These are phyloP conservation scores for Benthosema pterotum DNA, from an alignment of 2,797 vertebrate genomes.

Conservation along the genomic window DNA sequence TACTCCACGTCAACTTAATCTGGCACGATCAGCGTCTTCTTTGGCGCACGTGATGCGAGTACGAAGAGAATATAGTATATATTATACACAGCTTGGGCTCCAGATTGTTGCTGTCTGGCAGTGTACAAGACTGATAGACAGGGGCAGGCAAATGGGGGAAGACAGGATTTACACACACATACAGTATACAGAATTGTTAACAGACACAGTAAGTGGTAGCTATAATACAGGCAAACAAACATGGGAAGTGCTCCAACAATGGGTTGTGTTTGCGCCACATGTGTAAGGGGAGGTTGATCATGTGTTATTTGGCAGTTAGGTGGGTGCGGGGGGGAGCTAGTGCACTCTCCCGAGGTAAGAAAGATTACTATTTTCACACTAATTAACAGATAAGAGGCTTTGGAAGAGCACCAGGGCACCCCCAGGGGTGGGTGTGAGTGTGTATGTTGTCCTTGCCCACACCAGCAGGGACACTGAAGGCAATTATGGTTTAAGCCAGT, in stretches of 20 bases:
- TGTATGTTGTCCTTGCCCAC: constrained; percentile 28
- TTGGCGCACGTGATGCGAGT: constrained; percentile 54
- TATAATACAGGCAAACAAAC: neutral
- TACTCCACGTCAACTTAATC: constrained; percentile 59
- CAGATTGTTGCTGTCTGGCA: constrained; percentile 36
- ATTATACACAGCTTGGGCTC: constrained; percentile 35
- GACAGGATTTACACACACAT: neutral
- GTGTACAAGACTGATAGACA: neutral
- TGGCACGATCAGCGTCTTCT: constrained; percentile 52
- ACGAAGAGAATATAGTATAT: constrained; percentile 6
- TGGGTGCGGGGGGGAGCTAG: constrained; percentile 17
- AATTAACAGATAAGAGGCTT: constrained; percentile 79
- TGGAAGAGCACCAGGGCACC: constrained; percentile 45
- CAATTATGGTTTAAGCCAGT: constrained; percentile 71
- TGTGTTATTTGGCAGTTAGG: constrained; percentile 17
- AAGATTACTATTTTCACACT: constrained; percentile 69
- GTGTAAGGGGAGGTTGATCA: neutral
- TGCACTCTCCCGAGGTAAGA: constrained; percentile 47
- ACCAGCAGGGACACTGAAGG: constrained; percentile 47
- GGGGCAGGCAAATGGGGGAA: neutral
- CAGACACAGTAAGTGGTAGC: neutral
- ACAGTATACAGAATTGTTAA: no score
- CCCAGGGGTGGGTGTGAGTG: constrained; percentile 17
- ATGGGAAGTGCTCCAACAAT: neutral
- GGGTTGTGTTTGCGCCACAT: neutral